Percentiles rank a stretch among this genome's conserved stretches.
These are phyloP conservation scores for Cecidostiba fungosa DNA, from an alignment of 2,888 invertebrate genomes.

Conservation along the genomic window DNA sequence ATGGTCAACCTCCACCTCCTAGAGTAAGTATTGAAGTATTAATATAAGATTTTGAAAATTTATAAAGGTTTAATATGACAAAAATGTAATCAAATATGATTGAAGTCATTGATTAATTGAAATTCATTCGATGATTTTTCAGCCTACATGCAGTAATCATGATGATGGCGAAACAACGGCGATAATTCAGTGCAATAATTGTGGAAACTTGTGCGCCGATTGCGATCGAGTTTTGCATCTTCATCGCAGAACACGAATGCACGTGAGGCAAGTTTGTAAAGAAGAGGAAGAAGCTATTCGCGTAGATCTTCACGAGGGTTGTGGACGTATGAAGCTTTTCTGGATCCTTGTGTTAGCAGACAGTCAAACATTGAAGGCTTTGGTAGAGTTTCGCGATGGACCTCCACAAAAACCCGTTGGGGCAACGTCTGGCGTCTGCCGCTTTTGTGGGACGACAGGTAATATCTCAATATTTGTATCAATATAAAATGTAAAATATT, in stretches of 20 bases:
- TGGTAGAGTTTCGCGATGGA: slow-evolving; percentile 94
- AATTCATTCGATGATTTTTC: slow-evolving; percentile 65
- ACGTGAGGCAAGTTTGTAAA: slow-evolving; percentile 95
- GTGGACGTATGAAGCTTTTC: slow-evolving; percentile 96
- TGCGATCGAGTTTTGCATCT: slow-evolving; percentile 98
- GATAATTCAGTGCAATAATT: slow-evolving; percentile 94
- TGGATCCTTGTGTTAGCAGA: slow-evolving; percentile 97
- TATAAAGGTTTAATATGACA: neutral
- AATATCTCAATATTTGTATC: neutral
- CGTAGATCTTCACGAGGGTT: slow-evolving; percentile 98
- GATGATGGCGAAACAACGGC: slow-evolving; percentile 97
- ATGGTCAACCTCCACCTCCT: slow-evolving; percentile 83
- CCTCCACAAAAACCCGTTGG: slow-evolving; percentile 81
- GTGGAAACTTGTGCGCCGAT: slow-evolving; percentile 96
- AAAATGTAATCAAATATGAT: neutral
- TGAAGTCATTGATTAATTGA: neutral
- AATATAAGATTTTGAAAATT: too few species aligned
- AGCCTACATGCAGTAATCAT: slow-evolving; percentile 96
- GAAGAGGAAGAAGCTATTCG: slow-evolving; percentile 98
- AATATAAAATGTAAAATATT: neutral
- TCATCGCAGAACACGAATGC: slow-evolving; percentile 91
- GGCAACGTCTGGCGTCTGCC: slow-evolving; percentile 86
- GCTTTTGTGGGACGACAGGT: slow-evolving; percentile 93
- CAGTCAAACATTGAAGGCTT: slow-evolving; percentile 93
- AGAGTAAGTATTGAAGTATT: slow-evolving; percentile 73